A percentile compares a stretch with the other conserved stretches of the same genome.
Conservation (phyloP, 1,140 invertebrate species). For the Sitophilus oryzae region DNA sequence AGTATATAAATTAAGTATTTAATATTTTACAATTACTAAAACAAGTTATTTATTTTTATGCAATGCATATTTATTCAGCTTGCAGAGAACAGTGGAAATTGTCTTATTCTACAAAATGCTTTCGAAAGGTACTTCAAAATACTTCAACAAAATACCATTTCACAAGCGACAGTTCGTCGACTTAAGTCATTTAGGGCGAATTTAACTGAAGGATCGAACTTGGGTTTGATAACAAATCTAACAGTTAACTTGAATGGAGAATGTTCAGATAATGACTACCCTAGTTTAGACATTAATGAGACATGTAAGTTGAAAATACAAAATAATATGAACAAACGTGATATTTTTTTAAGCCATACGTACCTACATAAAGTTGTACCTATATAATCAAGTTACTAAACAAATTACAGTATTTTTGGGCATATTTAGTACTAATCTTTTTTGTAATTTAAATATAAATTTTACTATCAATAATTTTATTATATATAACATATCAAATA, state of each 20-base stretch:
- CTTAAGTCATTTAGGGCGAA: constrained; percentile 17
- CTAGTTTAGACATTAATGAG: constrained; percentile 64
- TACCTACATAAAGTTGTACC: too few species aligned
- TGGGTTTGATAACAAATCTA: constrained; percentile 45
- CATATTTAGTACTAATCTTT: too few species aligned
- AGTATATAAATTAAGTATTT: constrained; percentile 20
- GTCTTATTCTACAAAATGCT: constrained; percentile 49
- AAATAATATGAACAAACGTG: too few species aligned
- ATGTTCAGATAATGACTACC: constrained; percentile 53
- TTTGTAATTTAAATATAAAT: too few species aligned
- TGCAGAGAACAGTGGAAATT: constrained; percentile 44
- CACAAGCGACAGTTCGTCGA: not conserved
- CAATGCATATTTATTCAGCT: constrained; percentile 25
- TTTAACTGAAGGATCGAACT: constrained; percentile 33
- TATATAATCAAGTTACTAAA: too few species aligned
- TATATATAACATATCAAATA: too few species aligned
- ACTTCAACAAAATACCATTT: constrained; percentile 4
- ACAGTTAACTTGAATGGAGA: constrained; percentile 48
- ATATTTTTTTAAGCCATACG: too few species aligned
- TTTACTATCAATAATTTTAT: too few species aligned
- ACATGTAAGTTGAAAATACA: constrained; percentile 58
- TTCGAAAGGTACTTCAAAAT: constrained; percentile 51
- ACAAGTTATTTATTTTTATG: not conserved
- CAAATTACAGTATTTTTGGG: too few species aligned
- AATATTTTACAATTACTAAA: constrained; percentile 1